A percentile compares a stretch with the other conserved stretches of the same genome.
These are phyloP conservation scores for Peromyscus nudipes DNA, from an alignment of 2,797 vertebrate genomes.

Conservation along the genomic window DNA sequence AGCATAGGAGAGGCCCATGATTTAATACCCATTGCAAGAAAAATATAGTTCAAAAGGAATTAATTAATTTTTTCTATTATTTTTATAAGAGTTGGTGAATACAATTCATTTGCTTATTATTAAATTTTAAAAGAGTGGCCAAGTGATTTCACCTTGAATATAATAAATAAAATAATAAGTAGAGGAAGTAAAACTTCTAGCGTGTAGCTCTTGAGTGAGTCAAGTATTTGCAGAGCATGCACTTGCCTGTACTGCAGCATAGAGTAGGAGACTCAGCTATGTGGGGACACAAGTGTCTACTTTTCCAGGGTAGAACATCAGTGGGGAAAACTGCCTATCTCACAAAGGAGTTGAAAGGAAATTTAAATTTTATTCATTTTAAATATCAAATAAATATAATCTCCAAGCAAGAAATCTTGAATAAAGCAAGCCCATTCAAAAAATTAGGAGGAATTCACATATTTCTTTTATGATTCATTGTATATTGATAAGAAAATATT, in stretches of 20 bases:
- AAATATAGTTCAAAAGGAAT: not conserved
- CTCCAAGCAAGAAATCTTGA: not conserved
- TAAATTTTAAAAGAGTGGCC: not conserved
- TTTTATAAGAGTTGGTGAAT: not conserved
- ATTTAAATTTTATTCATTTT: not conserved
- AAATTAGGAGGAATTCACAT: not conserved
- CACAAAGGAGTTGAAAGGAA: not conserved
- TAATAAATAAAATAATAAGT: slow-evolving; percentile 4
- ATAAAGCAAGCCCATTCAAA: slow-evolving; percentile 27
- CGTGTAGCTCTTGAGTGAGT: not conserved
- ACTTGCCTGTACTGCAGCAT: not conserved
- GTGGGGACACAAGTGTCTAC: not conserved
- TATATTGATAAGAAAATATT: not conserved
- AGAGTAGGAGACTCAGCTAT: not conserved
- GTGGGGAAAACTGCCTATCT: not conserved
- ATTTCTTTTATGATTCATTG: slow-evolving; percentile 10
- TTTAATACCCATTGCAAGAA: not conserved
- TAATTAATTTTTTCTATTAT: not conserved
- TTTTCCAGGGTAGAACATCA: not conserved
- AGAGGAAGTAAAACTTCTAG: not conserved
- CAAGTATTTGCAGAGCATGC: not conserved
- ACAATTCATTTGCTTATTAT: not conserved
- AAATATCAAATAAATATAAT: slow-evolving; percentile 27
- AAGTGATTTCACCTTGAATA: not conserved
- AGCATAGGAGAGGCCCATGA: not conserved